Percentiles rank a stretch among this genome's conserved stretches.
phyloP scores from a whole-genome alignment of 2,113 vertebrate genomes.

The Channa maculata region DNA sequence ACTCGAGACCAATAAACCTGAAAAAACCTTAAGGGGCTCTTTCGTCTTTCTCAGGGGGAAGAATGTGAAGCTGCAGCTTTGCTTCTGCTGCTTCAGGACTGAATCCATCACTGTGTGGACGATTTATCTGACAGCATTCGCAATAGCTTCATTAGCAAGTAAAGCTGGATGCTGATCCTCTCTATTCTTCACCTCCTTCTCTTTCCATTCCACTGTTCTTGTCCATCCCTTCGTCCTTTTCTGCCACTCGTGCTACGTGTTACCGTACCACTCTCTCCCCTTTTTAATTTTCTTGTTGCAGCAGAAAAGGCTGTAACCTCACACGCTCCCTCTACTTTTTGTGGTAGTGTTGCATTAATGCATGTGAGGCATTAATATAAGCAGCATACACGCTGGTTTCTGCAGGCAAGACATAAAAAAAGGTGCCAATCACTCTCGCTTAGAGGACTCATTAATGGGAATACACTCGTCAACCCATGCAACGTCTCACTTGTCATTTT shows the following conservation, averaged over 20 bases:
- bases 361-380: neutral
- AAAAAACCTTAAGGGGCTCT: neutral
- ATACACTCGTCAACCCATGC: slow-evolving; percentile 11
- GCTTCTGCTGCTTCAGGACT: neutral
- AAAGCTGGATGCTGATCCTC: neutral
- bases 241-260: no score
- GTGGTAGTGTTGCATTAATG: neutral
- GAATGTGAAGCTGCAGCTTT: neutral
- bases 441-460: slow-evolving; percentile 48
- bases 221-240: neutral
- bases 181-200: neutral
- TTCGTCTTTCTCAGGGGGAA: neutral
- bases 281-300: neutral
- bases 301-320: neutral
- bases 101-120: slow-evolving; percentile 40
- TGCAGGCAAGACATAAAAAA: neutral
- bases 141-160: slow-evolving; percentile 42
- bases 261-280: neutral
- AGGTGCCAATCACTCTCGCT: slow-evolving; percentile 17
- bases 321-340: neutral
- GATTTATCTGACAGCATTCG: slow-evolving; percentile 28
- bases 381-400: neutral
- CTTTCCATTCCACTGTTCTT: neutral
- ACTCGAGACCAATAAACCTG: neutral
- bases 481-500: slow-evolving; percentile 34